Evolutionary conservation across 2,797 vertebrate species (phyloP).

Genomic region (Betta splendens): DNA sequence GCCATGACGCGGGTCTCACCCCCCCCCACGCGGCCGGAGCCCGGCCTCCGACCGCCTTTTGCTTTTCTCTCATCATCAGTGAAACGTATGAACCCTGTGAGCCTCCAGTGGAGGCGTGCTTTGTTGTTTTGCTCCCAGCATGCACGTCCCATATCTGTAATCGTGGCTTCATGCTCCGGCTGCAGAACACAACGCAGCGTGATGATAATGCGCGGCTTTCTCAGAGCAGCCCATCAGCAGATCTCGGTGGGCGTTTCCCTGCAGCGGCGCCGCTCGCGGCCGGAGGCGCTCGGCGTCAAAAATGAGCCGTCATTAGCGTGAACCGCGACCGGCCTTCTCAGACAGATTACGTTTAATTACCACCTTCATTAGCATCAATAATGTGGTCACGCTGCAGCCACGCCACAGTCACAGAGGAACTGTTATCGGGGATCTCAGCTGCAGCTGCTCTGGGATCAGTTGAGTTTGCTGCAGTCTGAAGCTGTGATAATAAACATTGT

Average conservation of each 20-base stretch:
- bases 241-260: constrained; percentile 15
- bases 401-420: constrained; percentile 14
- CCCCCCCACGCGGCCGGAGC: too few species aligned
- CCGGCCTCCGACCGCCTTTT: too few species aligned
- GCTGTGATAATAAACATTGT: constrained; percentile 1
- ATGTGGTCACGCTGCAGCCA: constrained; percentile 38
- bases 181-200: constrained; percentile 30
- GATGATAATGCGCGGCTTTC: too few species aligned
- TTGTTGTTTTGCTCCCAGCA: constrained; percentile 18
- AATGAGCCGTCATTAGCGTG: constrained; percentile 59
- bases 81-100: constrained; percentile 12
- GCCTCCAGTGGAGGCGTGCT: constrained; percentile 12
- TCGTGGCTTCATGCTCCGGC: constrained; percentile 28
- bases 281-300: constrained; percentile 36
- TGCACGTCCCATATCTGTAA: constrained; percentile 28
- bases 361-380: constrained; percentile 61
- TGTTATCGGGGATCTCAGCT: constrained; percentile 12
- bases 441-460: constrained; percentile 13
- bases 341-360: constrained; percentile 73
- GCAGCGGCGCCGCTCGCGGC: constrained; percentile 5
- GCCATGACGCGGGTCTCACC: constrained; percentile 8
- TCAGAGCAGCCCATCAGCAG: constrained; percentile 32
- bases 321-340: constrained; percentile 46
- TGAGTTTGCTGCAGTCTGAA: constrained; percentile 9
- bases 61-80: background rate